These are phyloP conservation scores for Ursus arctos DNA, from an alignment of 2,113 vertebrate species.

Conservation along the genomic window DNA sequence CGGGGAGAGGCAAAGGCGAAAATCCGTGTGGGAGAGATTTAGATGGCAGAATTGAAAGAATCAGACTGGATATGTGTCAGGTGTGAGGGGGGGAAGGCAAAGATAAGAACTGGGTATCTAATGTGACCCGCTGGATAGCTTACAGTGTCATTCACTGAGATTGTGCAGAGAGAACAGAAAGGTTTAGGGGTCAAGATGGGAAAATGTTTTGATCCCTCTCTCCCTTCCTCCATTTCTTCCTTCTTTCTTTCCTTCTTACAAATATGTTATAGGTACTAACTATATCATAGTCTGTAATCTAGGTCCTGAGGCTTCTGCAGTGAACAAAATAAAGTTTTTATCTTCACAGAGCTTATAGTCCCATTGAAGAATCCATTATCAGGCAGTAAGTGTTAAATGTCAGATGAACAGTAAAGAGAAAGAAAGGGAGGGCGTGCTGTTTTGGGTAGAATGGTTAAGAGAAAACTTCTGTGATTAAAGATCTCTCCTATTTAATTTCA, in stretches of 20 bases:
- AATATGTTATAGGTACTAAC: neutral
- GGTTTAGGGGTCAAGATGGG: neutral
- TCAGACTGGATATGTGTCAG: accelerated
- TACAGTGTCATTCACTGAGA: neutral
- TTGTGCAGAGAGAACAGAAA: neutral
- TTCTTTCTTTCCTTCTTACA: neutral
- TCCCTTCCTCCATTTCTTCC: too few species aligned
- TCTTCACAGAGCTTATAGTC: neutral
- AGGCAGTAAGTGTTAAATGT: neutral
- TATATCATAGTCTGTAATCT: neutral
- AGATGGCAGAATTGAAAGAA: neutral
- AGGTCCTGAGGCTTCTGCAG: neutral
- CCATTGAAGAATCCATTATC: neutral
- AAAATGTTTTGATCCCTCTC: neutral
- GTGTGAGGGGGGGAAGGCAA: neutral
- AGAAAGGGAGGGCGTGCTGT: accelerated
- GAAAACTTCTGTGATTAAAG: neutral
- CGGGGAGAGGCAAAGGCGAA: neutral
- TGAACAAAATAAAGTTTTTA: neutral
- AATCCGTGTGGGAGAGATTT: neutral
- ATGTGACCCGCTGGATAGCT: accelerated
- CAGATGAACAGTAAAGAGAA: neutral
- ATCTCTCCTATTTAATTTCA: neutral
- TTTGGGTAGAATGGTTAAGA: neutral
- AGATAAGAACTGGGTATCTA: neutral